phyloP scores from a whole-genome alignment of 2,888 invertebrate species.

The Ptychoptera contaminata region DNA sequence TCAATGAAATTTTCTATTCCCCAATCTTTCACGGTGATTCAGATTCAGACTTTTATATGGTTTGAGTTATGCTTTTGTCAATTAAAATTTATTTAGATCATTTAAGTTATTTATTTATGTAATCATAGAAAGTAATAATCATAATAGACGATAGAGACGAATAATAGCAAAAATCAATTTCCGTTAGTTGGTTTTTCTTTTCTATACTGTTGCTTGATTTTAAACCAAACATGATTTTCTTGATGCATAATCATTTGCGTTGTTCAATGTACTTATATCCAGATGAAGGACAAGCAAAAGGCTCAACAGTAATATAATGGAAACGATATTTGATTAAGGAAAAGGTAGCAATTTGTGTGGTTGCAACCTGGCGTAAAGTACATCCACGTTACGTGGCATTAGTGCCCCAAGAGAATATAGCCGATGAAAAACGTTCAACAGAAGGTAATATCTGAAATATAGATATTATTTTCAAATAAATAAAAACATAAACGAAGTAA shows the following conservation, averaged over 20 bases:
- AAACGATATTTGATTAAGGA: slow-evolving; percentile 43
- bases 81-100: too few relatives aligned
- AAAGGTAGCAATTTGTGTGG: slow-evolving; percentile 45
- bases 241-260: slow-evolving; percentile 29
- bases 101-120: too few relatives aligned
- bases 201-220: slow-evolving; percentile 43
- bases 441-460: slow-evolving; percentile 36
- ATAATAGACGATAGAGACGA: too few relatives aligned
- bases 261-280: slow-evolving; percentile 53
- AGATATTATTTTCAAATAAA: slow-evolving; percentile 5
- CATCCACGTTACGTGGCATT: slow-evolving; percentile 41
- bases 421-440: slow-evolving; percentile 37
- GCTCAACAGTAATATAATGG: slow-evolving; percentile 51
- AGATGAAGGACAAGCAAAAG: slow-evolving; percentile 43
- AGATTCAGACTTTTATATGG: too few relatives aligned
- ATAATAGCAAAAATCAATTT: too few relatives aligned
- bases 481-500: slow-evolving; percentile 19
- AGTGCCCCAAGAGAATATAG: slow-evolving; percentile 31
- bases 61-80: too few relatives aligned
- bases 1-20: too few relatives aligned
- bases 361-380: slow-evolving; percentile 41
- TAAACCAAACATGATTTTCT: slow-evolving; percentile 35
- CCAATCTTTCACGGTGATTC: too few relatives aligned
- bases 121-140: too few relatives aligned
- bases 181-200: too few relatives aligned